phyloP scores from a whole-genome alignment of 2,888 invertebrate species.

The Lithophane semibrunnea region DNA sequence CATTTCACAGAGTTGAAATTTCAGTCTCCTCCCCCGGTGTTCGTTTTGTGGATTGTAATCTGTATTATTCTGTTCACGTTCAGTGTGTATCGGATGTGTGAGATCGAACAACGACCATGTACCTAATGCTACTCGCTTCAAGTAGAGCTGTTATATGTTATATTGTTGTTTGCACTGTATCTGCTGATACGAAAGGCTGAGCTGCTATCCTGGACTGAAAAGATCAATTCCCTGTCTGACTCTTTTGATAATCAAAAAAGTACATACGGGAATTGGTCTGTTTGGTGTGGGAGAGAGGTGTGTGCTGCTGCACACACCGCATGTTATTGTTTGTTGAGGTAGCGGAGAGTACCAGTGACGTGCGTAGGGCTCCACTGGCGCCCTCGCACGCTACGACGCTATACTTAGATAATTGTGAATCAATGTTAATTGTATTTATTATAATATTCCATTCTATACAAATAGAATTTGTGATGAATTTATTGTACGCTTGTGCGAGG shows the following conservation, averaged over 20 bases:
- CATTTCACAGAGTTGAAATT: constrained; percentile 75
- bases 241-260: constrained; percentile 76
- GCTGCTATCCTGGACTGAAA: constrained; percentile 66
- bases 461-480: constrained; percentile 87
- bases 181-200: constrained; percentile 75
- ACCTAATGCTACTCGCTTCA: constrained; percentile 86
- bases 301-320: constrained; percentile 71
- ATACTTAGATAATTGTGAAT: constrained; percentile 82
- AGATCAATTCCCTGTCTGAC: constrained; percentile 69
- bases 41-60: constrained; percentile 80
- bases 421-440: constrained; percentile 88
- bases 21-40: constrained; percentile 77
- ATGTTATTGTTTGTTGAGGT: constrained; percentile 86
- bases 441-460: constrained; percentile 83
- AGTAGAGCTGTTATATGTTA: constrained; percentile 86
- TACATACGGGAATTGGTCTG: constrained; percentile 67
- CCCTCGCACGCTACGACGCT: constrained; percentile 69
- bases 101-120: constrained; percentile 80
- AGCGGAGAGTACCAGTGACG: constrained; percentile 73
- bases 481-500: constrained; percentile 77
- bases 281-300: constrained; percentile 66
- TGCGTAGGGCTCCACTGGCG: constrained; percentile 62
- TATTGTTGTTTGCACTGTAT: constrained; percentile 85
- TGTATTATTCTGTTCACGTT: constrained; percentile 81
- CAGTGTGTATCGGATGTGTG: constrained; percentile 82